Evolutionary conservation across 2,797 vertebrate genomes (phyloP), one percentile per base, ranked within the genome.

Genomic region (Selene dorsalis): DNA sequence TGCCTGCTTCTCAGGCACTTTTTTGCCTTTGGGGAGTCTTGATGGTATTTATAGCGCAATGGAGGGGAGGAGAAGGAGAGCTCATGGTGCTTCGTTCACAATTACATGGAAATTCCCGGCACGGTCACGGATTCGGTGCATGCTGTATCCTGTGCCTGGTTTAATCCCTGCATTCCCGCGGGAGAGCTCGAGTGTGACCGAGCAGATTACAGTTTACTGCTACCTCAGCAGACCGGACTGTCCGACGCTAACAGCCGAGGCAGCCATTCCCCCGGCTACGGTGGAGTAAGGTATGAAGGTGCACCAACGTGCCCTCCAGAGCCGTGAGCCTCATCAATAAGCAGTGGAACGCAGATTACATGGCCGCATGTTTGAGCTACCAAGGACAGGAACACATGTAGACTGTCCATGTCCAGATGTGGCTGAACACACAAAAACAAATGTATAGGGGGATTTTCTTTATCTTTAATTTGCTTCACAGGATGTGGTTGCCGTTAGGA

Each of bases 51-150:
- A 92, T 94, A 93, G 88, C 6, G 6, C 35, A 16, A 80, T 82
- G 71, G 80, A 84, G 81, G 68, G 86, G 82, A 84, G 86, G 87
- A 84, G 84, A 83, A 84, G 84, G 62, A 86, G 82, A 73, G 80
- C 90, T 88, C 79, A 73, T 77, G 85, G 84, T 81, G 88, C 83
- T 87, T 85, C 88, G 82, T 87, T 92, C 83, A 92, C 94, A 94
- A 94, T 95, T 94, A 93, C 92, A 94, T 86, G 91, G 93, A 94
- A 92, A 94, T 94, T 93, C 87, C 87, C 82, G 43, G 91, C 88
- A 88, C 73, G 82, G 94, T 94, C 93, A 94, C 85, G 91, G 92
- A 85, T 92, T 92, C 80, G 74, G 82, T 59, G 84, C 86, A 93
- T 80, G 84, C 86, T 84, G 80, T 87, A 89, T 88, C 88, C 91